A percentile compares a stretch with the other conserved stretches of the same genome.
phyloP scores from a whole-genome alignment of 2,888 invertebrate genomes.

The Trachelus troglodyta region DNA sequence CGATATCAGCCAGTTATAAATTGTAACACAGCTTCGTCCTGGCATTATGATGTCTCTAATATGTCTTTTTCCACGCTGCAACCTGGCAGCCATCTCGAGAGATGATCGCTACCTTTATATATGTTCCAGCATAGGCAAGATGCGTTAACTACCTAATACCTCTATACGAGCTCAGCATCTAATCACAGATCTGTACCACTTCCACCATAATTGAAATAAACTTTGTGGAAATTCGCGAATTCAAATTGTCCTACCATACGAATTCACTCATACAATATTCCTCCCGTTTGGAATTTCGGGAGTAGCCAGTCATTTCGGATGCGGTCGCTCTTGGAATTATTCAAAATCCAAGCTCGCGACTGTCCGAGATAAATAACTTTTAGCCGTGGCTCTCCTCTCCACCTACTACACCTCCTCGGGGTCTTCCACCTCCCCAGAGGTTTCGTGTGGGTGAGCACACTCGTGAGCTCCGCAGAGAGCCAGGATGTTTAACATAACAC shows the following conservation, averaged over 20 bases:
- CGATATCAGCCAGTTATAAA: conserved; percentile 66
- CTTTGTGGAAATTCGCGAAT: neutral
- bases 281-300: conserved; percentile 6
- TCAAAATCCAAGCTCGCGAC: conserved; percentile 61
- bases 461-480: conserved; percentile 24
- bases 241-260: neutral
- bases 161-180: neutral
- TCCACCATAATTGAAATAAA: neutral
- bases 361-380: conserved; percentile 63
- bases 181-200: neutral
- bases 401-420: conserved; percentile 31
- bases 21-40: conserved; percentile 64
- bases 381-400: conserved; percentile 39
- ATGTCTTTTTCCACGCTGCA: conserved; percentile 61
- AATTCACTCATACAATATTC: neutral
- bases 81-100: conserved; percentile 2
- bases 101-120: neutral
- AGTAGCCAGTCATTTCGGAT: conserved; percentile 4
- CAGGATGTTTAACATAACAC: conserved; percentile 65
- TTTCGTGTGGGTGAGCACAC: conserved; percentile 27
- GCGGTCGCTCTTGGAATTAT: conserved; percentile 47
- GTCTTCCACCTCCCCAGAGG: conserved; percentile 41
- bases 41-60: conserved; percentile 67
- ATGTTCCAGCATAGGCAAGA: neutral
- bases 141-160: neutral